phyloP scores from a whole-genome alignment of 2,113 vertebrate genomes.

The Trogon surrucura region DNA sequence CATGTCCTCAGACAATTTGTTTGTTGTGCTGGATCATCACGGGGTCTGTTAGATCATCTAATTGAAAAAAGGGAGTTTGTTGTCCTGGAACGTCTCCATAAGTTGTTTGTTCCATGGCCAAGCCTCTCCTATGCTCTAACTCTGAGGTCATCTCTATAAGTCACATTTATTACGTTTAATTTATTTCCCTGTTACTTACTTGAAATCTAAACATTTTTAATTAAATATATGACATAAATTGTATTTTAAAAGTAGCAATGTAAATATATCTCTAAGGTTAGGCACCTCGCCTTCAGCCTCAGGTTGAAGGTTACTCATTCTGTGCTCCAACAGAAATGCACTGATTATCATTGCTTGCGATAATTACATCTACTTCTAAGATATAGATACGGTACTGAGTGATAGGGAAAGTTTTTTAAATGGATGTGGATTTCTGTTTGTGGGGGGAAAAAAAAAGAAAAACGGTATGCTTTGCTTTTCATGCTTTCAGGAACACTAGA shows the following conservation, averaged over 20 bases:
- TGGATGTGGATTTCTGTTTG: not conserved
- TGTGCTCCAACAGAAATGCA: not conserved
- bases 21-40: constrained; percentile 72
- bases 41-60: constrained; percentile 75
- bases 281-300: not conserved
- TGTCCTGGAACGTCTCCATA: constrained; percentile 65
- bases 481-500: not conserved
- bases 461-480: not conserved
- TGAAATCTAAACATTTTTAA: not conserved
- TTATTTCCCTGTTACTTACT: constrained; percentile 4
- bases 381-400: not conserved
- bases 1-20: constrained; percentile 66
- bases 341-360: not conserved
- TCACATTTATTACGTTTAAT: constrained; percentile 35
- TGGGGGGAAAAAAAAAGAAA: not conserved
- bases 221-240: not conserved
- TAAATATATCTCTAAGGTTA: not conserved
- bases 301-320: not conserved
- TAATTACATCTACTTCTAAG: not conserved
- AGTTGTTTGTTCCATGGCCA: constrained; percentile 60
- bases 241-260: not conserved
- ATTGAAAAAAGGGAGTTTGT: constrained; percentile 69
- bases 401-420: not conserved
- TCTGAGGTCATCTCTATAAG: constrained; percentile 48
- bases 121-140: constrained; percentile 41